A percentile compares a stretch with the other conserved stretches of the same genome.
Evolutionary conservation across 2,797 vertebrate genomes (phyloP).

Genomic region (Chelon labrosus): DNA sequence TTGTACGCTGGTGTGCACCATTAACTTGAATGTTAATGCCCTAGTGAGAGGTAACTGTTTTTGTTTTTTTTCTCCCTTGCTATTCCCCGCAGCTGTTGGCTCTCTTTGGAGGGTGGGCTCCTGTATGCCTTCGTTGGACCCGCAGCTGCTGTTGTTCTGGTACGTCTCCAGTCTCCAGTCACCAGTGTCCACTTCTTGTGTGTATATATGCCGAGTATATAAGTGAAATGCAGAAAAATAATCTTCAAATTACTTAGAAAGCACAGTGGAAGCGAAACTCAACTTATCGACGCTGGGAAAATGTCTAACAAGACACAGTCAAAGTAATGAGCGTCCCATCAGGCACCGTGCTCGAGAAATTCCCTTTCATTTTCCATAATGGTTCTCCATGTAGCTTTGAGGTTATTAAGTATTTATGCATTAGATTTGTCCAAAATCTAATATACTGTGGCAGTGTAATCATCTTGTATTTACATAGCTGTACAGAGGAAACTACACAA

Average conservation of each 20-base stretch:
- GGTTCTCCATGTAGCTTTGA: slow-evolving; percentile 48
- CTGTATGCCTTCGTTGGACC: slow-evolving; percentile 99
- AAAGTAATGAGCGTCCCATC: slow-evolving; percentile 62
- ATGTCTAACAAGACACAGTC: slow-evolving; percentile 48
- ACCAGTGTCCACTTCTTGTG: slow-evolving; percentile 16
- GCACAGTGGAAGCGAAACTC: neutral
- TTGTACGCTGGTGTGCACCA: slow-evolving; percentile 66
- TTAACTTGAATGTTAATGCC: slow-evolving; percentile 86
- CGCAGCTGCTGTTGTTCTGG: slow-evolving; percentile 98
- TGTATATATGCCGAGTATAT: neutral
- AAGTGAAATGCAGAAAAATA: neutral
- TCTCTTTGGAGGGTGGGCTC: slow-evolving; percentile 98
- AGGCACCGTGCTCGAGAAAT: slow-evolving; percentile 59
- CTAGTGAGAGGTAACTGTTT: slow-evolving; percentile 81
- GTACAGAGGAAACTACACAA: slow-evolving; percentile 55
- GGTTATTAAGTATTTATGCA: slow-evolving; percentile 69
- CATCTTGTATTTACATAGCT: slow-evolving; percentile 62
- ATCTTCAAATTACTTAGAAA: neutral
- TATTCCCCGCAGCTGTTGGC: slow-evolving; percentile 93
- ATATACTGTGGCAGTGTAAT: slow-evolving; percentile 61
- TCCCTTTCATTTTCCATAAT: slow-evolving; percentile 66
- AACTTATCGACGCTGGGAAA: slow-evolving; percentile 17
- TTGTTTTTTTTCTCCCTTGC: slow-evolving; percentile 67
- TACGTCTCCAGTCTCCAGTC: slow-evolving; percentile 77
- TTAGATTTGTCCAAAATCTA: slow-evolving; percentile 61